Percentiles rank a stretch among this genome's conserved stretches.
These are phyloP conservation scores for Conus betulinus DNA, from an alignment of 1,140 invertebrate genomes.

Conservation along the genomic window DNA sequence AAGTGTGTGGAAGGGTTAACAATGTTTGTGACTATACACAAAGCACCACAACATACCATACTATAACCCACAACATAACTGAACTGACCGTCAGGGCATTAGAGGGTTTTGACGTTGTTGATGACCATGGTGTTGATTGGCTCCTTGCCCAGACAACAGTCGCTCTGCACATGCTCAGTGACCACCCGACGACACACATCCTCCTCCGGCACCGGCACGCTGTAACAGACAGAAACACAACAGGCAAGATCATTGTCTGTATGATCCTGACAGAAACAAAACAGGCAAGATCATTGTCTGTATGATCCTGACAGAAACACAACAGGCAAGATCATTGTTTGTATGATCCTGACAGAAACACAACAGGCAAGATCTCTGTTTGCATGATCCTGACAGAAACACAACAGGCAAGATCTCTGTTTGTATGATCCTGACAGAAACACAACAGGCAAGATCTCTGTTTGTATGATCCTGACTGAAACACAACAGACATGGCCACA, in stretches of 20 bases:
- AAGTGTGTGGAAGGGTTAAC: too few relatives aligned
- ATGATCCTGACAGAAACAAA: background rate
- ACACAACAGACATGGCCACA: background rate
- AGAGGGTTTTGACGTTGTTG: background rate
- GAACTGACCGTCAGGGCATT: background rate
- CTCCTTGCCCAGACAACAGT: constrained; percentile 19
- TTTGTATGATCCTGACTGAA: too few relatives aligned
- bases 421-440: background rate
- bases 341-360: background rate
- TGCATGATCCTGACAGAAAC: too few relatives aligned
- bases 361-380: background rate
- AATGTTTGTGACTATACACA: too few relatives aligned
- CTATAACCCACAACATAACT: too few relatives aligned
- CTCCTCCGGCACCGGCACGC: constrained; percentile 7
- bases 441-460: background rate
- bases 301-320: background rate
- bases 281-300: too few relatives aligned
- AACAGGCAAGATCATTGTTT: background rate
- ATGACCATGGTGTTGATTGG: constrained; percentile 19
- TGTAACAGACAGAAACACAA: background rate
- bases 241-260: background rate
- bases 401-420: background rate
- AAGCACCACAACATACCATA: too few relatives aligned
- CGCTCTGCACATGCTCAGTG: background rate
- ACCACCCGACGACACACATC: background rate